Percentiles rank a stretch among this genome's conserved stretches.
Conservation (phyloP, 2,797 vertebrate genomes). For the Bradypodion ventrale region DNA sequence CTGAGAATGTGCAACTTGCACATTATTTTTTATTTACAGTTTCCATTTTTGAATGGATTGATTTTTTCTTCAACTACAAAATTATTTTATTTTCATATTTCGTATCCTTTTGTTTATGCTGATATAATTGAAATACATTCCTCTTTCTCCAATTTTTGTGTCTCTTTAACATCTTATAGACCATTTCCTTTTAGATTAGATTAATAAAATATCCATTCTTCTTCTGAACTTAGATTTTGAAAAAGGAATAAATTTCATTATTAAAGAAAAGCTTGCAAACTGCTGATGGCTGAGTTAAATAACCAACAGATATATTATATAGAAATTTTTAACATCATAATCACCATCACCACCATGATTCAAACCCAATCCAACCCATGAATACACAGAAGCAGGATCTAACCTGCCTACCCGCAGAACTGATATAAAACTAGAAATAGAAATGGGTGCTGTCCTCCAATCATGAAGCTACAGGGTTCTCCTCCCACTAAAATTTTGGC, state of each 20-base stretch:
- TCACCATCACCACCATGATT: not conserved
- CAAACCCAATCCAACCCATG: not conserved
- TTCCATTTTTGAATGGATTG: constrained; percentile 5
- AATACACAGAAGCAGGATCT: not conserved
- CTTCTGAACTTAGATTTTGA: constrained; percentile 36
- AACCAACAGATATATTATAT: not conserved
- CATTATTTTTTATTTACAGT: constrained; percentile 7
- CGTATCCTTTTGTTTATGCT: constrained; percentile 15
- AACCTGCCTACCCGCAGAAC: too few species aligned
- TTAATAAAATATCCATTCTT: constrained; percentile 1
- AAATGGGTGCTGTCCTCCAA: too few species aligned
- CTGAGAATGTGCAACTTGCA: not conserved
- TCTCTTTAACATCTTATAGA: constrained; percentile 16
- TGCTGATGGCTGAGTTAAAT: not conserved
- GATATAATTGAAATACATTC: not conserved
- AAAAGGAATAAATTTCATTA: not conserved
- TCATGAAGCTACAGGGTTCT: too few species aligned
- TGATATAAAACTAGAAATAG: too few species aligned
- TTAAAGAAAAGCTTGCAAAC: not conserved
- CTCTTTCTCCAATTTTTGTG: constrained; percentile 25
- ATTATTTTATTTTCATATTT: not conserved
- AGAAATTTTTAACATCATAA: not conserved
- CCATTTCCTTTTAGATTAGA: constrained; percentile 1
- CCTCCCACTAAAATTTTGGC: too few species aligned
- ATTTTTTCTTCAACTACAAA: not conserved